Base-by-base conservation (phyloP, 2,888 invertebrate genomes). In the Sphaerophoria rueppellii region DNA sequence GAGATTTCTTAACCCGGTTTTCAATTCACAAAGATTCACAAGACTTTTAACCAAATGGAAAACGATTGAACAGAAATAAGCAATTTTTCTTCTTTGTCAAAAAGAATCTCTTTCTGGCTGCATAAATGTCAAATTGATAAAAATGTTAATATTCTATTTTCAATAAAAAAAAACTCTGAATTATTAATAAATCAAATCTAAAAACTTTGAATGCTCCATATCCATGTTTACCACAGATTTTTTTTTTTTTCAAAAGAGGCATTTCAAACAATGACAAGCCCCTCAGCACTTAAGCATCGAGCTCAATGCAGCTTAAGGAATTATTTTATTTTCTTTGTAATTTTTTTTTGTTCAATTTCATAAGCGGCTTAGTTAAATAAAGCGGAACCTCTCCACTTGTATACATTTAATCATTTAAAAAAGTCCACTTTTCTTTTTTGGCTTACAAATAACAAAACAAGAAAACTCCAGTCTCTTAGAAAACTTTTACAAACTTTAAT, bases 401-500 rank as follows among this genome's bases (percentile, higher is more conserved):
- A 67, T 40, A 67, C n/a, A 67, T 67, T 54, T 54, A 67, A 67
- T 63, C 46, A 32, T 57, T 37, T 48, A 37, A 54, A 40, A 24
- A 69, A 60, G 48, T 24, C 16, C 14, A 52, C 50, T 65, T 65
- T 50, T 34, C 9, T 48, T 7, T 6, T 12, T 43, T 43, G 43
- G 4, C 9, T 7, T 32, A 57, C 7, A 34, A 5, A 54, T 55
- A 63, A 63, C 9, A 57, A 46, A 55, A 52, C 0, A 14, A 16
- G 52, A 67, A 67, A 67, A 67, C 67, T 65, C 50, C 37, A 65
- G 12, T 61, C 35, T 40, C 40, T 54, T n/a, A 67, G 24, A 69
- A 69, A 82, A 75, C 46, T 70, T 82, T 61, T 16, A 5, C 73
- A 50, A 74, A 82, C 78, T 79, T 82, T 74, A 79, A 82, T 69